Percentiles rank a stretch among this genome's conserved stretches.
Evolutionary conservation across 2,888 invertebrate genomes (phyloP).

Genomic region (Amblyjoppa proteus): DNA sequence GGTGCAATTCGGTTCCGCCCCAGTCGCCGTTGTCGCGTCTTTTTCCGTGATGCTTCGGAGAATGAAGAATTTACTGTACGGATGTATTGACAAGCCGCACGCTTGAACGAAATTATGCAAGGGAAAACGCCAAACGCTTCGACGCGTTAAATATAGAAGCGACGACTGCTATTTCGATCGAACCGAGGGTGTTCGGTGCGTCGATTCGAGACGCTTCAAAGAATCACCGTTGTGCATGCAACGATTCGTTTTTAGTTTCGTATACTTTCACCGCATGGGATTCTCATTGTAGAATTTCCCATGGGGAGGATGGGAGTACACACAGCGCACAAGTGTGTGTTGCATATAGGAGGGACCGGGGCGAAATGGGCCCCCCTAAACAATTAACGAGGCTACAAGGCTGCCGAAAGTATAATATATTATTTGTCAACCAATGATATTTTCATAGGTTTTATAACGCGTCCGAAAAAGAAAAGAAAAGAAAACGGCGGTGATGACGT

Average conservation of each 20-base stretch:
- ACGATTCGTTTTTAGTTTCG: background rate
- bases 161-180: constrained; percentile 68
- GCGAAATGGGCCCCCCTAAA: too few species aligned
- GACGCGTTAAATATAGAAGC: constrained; percentile 68
- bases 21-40: background rate
- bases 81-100: constrained; percentile 66
- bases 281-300: too few species aligned
- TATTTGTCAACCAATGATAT: too few species aligned
- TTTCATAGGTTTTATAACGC: too few species aligned
- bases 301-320: too few species aligned
- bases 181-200: constrained; percentile 59
- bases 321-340: too few species aligned
- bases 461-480: too few species aligned
- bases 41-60: constrained; percentile 12
- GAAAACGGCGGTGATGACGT: too few species aligned
- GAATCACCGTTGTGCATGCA: constrained; percentile 56
- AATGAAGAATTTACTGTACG: constrained; percentile 30
- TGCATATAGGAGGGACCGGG: too few species aligned
- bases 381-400: too few species aligned
- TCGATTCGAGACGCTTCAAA: constrained; percentile 63
- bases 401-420: too few species aligned
- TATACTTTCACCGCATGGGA: too few species aligned
- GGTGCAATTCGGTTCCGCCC: constrained; percentile 5
- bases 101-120: constrained; percentile 70
- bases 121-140: constrained; percentile 66